A percentile compares a stretch with the other conserved stretches of the same genome.
Evolutionary conservation across 2,113 vertebrate genomes (phyloP).

Genomic region (Sapajus apella): DNA sequence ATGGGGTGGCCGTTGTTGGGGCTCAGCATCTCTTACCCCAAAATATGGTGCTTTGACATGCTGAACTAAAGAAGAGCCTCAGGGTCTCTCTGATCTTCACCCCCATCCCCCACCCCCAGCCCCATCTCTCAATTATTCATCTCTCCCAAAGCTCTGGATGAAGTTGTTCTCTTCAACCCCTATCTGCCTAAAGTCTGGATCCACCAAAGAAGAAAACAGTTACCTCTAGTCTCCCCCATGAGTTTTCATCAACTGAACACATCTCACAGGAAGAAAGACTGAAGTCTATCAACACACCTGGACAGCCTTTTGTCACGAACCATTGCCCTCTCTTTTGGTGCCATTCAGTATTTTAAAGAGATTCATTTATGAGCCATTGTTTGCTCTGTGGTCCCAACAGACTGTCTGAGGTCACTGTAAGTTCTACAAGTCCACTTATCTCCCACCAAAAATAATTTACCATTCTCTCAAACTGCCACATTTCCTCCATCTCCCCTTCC

Average conservation of each 20-base stretch:
- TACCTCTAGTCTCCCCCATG: not conserved
- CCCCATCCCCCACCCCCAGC: not conserved
- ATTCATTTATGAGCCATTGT: not conserved
- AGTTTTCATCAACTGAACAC: not conserved
- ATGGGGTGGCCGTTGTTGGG: not conserved
- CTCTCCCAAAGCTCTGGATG: not conserved
- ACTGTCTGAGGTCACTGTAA: not conserved
- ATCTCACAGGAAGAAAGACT: not conserved
- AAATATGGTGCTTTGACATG: not conserved
- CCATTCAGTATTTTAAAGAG: not conserved
- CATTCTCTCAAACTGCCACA: not conserved
- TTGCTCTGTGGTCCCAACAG: not conserved
- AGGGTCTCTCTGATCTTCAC: not conserved
- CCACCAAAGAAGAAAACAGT: not conserved
- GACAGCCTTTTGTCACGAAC: not conserved
- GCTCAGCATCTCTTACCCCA: not conserved
- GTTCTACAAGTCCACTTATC: not conserved
- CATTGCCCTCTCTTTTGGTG: not conserved
- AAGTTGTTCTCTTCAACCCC: not conserved
- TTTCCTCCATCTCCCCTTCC: not conserved
- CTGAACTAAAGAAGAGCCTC: not conserved
- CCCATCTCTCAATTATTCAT: too few species aligned
- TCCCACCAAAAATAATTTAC: not conserved
- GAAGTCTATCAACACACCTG: not conserved
- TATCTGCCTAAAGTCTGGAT: not conserved